These are phyloP conservation scores for Pangasius krempfi DNA, from an alignment of 2,797 vertebrate genomes.

Conservation along the genomic window DNA sequence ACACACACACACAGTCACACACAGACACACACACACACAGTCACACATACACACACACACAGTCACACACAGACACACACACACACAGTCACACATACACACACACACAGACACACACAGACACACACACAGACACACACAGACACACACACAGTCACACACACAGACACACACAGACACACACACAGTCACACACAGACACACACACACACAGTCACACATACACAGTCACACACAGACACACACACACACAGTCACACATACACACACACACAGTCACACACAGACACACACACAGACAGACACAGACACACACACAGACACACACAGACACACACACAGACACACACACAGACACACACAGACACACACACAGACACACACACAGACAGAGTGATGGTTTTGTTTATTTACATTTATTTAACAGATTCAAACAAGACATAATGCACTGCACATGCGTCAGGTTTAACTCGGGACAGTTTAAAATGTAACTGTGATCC, in stretches of 20 bases:
- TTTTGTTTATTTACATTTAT: not conserved
- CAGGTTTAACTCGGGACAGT: too few relatives aligned
- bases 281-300: slow-evolving; percentile 25
- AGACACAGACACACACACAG: slow-evolving; percentile 9
- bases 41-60: slow-evolving; percentile 19
- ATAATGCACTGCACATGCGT: not conserved
- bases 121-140: too few relatives aligned
- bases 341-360: slow-evolving; percentile 21
- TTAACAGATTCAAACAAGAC: not conserved
- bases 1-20: slow-evolving; percentile 19
- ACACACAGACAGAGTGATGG: not conserved
- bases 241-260: too few relatives aligned
- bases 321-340: slow-evolving; percentile 20
- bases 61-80: too few relatives aligned
- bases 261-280: slow-evolving; percentile 25
- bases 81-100: too few relatives aligned
- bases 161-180: too few relatives aligned
- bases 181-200: too few relatives aligned
- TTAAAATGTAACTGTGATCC: too few relatives aligned
- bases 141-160: too few relatives aligned
- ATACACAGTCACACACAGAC: too few relatives aligned
- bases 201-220: too few relatives aligned
- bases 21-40: slow-evolving; percentile 12
- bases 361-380: slow-evolving; percentile 11
- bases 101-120: too few relatives aligned